A percentile compares a stretch with the other conserved stretches of the same genome.
Evolutionary conservation across 2,888 invertebrate genomes (phyloP).

Genomic region (Choreutis nemorana): DNA sequence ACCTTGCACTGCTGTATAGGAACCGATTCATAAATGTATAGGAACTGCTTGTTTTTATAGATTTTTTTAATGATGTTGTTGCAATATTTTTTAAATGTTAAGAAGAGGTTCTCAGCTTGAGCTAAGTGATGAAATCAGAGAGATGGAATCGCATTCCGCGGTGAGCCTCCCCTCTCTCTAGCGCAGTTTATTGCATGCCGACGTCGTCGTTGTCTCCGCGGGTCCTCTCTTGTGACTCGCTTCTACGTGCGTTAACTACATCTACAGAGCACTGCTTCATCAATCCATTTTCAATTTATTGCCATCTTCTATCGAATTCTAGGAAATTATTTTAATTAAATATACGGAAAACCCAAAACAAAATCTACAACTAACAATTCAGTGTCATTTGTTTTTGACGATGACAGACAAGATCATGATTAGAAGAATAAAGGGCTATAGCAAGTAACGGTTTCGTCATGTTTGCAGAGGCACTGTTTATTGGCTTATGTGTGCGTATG

Average conservation of each 20-base stretch:
- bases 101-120: slow-evolving; percentile 21
- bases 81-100: slow-evolving; percentile 18
- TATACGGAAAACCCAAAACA: no score
- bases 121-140: slow-evolving; percentile 37
- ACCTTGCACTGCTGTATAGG: no score
- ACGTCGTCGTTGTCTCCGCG: slow-evolving; percentile 14
- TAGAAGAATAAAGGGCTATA: slow-evolving; percentile 32
- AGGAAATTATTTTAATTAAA: no score
- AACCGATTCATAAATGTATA: no score
- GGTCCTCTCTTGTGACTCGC: not conserved
- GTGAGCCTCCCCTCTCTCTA: slow-evolving; percentile 28
- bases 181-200: slow-evolving; percentile 23
- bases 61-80: no score
- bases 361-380: no score
- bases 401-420: slow-evolving; percentile 24
- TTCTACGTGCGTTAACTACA: not conserved
- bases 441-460: slow-evolving; percentile 55
- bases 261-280: not conserved
- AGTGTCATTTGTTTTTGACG: no score
- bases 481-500: slow-evolving; percentile 43
- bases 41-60: no score
- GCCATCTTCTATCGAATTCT: no score
- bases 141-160: slow-evolving; percentile 50
- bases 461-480: slow-evolving; percentile 50
- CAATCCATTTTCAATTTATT: not conserved